Conservation (phyloP, 2,797 vertebrate species). For the Strix occidentalis region DNA sequence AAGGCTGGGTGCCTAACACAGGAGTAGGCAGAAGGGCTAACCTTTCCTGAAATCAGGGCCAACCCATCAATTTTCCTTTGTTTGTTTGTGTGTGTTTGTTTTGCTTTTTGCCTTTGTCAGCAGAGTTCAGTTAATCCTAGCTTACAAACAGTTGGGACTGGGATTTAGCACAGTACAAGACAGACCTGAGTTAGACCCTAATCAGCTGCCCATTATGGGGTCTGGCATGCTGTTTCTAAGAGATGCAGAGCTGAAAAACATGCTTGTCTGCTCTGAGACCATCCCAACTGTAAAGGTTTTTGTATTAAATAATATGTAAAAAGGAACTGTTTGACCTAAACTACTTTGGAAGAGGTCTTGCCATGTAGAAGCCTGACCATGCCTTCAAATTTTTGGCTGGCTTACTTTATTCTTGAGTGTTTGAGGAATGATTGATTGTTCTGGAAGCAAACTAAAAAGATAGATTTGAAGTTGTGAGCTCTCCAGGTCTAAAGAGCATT, state of each 20-base stretch:
- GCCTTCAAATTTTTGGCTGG: slow-evolving; percentile 30
- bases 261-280: background rate
- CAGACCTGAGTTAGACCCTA: background rate
- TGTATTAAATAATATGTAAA: background rate
- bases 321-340: slow-evolving; percentile 24
- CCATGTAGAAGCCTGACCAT: background rate
- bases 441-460: slow-evolving; percentile 55
- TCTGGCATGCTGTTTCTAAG: background rate
- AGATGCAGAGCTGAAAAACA: background rate
- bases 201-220: background rate
- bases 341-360: background rate
- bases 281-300: background rate
- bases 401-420: slow-evolving; percentile 16
- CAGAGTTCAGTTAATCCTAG: background rate
- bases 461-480: slow-evolving; percentile 20
- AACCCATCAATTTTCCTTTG: background rate
- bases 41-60: background rate
- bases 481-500: slow-evolving; percentile 24
- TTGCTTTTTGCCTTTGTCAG: background rate
- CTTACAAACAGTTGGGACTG: background rate
- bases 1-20: fast-evolving
- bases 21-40: background rate
- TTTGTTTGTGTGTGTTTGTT: no score
- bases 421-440: slow-evolving; percentile 45
- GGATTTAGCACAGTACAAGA: background rate